phyloP scores from a whole-genome alignment of 2,888 invertebrate genomes.

The Chrysolina americana region DNA sequence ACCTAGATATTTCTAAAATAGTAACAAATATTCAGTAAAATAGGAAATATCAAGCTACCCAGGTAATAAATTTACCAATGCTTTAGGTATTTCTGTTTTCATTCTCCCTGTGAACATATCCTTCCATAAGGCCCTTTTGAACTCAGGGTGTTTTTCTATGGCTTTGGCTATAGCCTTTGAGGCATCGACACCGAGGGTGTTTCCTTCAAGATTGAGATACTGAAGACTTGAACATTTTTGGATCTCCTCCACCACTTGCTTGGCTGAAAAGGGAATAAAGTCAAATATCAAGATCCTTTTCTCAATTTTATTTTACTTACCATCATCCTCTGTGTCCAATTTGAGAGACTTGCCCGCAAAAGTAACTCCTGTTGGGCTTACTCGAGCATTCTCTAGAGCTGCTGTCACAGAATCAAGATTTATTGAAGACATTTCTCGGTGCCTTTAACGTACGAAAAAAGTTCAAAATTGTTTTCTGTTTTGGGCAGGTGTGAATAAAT shows the following conservation, averaged over 20 bases:
- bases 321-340: constrained; percentile 84
- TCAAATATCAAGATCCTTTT: neutral
- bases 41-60: neutral
- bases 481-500: constrained; percentile 14
- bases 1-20: constrained; percentile 78
- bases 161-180: constrained; percentile 88
- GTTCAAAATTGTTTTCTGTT: neutral
- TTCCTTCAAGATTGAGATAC: constrained; percentile 89
- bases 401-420: constrained; percentile 73
- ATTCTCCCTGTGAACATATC: constrained; percentile 97
- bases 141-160: constrained; percentile 82
- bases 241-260: constrained; percentile 84
- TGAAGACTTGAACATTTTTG: constrained; percentile 78
- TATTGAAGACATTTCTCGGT: constrained; percentile 44
- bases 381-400: constrained; percentile 70
- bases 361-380: constrained; percentile 77
- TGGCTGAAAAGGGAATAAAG: constrained; percentile 71
- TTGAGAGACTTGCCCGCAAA: constrained; percentile 87
- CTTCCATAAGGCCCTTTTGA: constrained; percentile 90
- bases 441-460: constrained; percentile 15
- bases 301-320: constrained; percentile 70
- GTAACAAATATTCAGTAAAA: neutral
- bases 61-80: constrained; percentile 75
- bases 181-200: constrained; percentile 92
- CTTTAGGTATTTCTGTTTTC: constrained; percentile 95